Conservation (phyloP, 2,888 invertebrate species). For the Melieria omissa region DNA sequence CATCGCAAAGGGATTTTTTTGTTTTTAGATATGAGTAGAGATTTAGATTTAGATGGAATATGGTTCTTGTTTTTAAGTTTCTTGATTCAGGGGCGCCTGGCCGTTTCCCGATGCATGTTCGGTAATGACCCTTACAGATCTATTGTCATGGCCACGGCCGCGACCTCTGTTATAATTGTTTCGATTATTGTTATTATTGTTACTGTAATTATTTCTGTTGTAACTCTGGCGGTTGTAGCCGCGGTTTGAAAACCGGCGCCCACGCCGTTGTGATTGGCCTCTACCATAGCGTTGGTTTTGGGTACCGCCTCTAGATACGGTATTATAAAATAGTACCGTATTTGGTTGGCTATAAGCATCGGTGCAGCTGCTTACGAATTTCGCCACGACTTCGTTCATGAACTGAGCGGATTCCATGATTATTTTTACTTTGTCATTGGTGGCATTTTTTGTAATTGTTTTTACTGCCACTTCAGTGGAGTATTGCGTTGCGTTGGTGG, state of each 20-base stretch:
- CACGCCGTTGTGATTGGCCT: background rate
- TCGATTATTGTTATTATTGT: background rate
- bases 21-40: too few relatives aligned
- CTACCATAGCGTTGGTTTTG: background rate
- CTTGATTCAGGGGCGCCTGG: background rate
- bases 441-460: too few relatives aligned
- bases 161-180: background rate
- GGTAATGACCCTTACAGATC: background rate
- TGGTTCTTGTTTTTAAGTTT: too few relatives aligned
- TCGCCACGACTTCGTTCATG: constrained; percentile 6
- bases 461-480: too few relatives aligned
- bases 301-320: background rate
- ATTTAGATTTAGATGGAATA: too few relatives aligned
- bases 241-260: too few relatives aligned
- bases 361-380: constrained; percentile 11
- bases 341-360: background rate
- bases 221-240: too few relatives aligned
- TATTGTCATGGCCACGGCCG: background rate
- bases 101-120: background rate
- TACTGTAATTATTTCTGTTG: background rate
- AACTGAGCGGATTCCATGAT: background rate
- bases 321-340: background rate
- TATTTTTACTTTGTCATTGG: constrained; percentile 5
- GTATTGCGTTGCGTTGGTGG: too few relatives aligned
- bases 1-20: too few relatives aligned